These are phyloP conservation scores for Coregonus ussuriensis DNA, from an alignment of 2,797 vertebrate species.

Conservation along the genomic window DNA sequence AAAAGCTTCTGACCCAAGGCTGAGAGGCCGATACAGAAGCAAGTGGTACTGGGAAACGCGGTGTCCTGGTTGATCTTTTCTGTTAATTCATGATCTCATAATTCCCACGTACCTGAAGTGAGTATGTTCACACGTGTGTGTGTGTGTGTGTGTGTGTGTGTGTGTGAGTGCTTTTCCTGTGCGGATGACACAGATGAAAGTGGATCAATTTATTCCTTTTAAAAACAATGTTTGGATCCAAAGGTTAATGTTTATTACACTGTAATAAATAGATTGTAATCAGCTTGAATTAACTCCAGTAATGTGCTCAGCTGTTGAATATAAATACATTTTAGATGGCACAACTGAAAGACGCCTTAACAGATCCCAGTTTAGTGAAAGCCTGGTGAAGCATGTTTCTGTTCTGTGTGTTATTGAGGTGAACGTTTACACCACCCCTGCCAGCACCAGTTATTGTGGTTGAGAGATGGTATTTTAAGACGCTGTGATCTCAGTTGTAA, in stretches of 20 bases:
- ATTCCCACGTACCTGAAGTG: not conserved
- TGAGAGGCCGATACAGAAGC: too few relatives aligned
- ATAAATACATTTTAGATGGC: not conserved
- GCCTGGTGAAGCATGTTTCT: not conserved
- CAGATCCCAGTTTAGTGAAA: not conserved
- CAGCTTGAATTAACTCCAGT: not conserved
- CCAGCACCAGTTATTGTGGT: not conserved
- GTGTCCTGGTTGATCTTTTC: too few relatives aligned
- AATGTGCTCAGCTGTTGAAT: not conserved
- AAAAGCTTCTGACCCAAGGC: too few relatives aligned
- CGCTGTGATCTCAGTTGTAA: conserved; percentile 2
- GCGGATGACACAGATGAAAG: not conserved
- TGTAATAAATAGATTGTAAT: not conserved
- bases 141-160: too few relatives aligned
- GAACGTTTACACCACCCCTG: too few relatives aligned
- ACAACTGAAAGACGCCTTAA: not conserved
- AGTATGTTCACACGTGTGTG: not conserved
- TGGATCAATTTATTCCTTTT: not conserved
- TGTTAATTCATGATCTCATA: too few relatives aligned
- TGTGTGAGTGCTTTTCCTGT: not conserved
- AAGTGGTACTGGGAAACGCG: too few relatives aligned
- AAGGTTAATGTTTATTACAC: not conserved
- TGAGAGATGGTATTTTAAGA: not conserved
- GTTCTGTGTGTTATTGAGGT: not conserved
- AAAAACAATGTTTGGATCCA: not conserved